Conservation (phyloP, 1,140 invertebrate genomes). For the Cataglyphis hispanica region DNA sequence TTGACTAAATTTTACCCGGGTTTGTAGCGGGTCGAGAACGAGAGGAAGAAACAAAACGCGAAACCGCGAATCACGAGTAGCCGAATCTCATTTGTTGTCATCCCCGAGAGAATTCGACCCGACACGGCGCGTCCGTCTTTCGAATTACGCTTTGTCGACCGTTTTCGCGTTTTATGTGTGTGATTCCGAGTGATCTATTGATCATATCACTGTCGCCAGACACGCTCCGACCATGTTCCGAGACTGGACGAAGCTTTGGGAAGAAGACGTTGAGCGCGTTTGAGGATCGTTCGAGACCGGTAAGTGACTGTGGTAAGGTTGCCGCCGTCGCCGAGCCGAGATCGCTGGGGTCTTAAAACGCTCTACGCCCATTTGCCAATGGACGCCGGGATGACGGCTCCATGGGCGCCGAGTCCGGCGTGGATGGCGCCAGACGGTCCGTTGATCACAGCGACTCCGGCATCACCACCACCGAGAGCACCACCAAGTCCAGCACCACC, state of each 20-base stretch:
- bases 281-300: constrained; percentile 84
- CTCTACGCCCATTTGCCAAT: constrained; percentile 84
- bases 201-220: constrained; percentile 68
- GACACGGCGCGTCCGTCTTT: constrained; percentile 52
- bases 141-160: constrained; percentile 44
- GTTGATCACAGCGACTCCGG: constrained; percentile 86
- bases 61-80: constrained; percentile 72
- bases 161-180: constrained; percentile 50
- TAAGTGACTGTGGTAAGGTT: constrained; percentile 84
- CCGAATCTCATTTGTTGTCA: constrained; percentile 58
- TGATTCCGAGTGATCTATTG: constrained; percentile 65
- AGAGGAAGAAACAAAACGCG: constrained; percentile 24
- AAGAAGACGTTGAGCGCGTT: constrained; percentile 84
- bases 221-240: constrained; percentile 76
- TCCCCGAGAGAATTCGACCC: constrained; percentile 26
- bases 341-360: constrained; percentile 85
- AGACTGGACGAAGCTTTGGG: constrained; percentile 81
- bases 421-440: constrained; percentile 86
- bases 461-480: constrained; percentile 85
- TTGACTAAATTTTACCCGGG: constrained; percentile 81
- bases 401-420: constrained; percentile 86
- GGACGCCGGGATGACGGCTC: constrained; percentile 85
- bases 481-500: constrained; percentile 82
- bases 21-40: constrained; percentile 62
- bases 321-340: constrained; percentile 87